phyloP scores from a whole-genome alignment of 2,113 vertebrate species.

The Brevimyrus niger region DNA sequence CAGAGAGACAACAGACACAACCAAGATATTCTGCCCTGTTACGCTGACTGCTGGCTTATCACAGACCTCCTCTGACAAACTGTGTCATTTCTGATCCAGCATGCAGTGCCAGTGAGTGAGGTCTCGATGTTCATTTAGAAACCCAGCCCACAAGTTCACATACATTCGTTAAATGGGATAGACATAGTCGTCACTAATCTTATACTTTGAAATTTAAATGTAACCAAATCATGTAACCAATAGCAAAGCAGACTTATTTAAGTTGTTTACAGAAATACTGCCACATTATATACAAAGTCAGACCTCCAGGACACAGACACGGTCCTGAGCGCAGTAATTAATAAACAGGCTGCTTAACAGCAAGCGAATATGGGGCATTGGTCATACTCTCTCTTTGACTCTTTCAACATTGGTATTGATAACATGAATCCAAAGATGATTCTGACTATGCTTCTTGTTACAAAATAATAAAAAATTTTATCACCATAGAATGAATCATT shows the following conservation, averaged over 20 bases:
- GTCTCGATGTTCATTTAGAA: not conserved
- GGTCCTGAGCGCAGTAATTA: not conserved
- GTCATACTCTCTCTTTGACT: not conserved
- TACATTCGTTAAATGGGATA: not conserved
- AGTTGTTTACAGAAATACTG: not conserved
- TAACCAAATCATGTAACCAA: not conserved
- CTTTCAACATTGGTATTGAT: not conserved
- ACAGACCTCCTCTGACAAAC: not conserved
- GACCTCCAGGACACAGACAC: not conserved
- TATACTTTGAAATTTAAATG: not conserved
- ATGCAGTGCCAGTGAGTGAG: not conserved
- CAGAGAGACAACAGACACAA: not conserved
- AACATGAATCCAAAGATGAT: not conserved
- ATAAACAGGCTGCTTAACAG: not conserved
- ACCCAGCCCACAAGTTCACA: not conserved
- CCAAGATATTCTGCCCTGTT: not conserved
- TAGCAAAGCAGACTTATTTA: not conserved
- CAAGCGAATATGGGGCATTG: no score
- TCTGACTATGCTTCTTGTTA: not conserved
- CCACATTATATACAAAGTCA: not conserved
- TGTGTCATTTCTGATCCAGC: not conserved
- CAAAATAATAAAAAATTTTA: not conserved
- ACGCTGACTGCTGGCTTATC: not conserved
- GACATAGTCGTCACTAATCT: not conserved
- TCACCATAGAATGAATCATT: not conserved